Evolutionary conservation across 2,888 invertebrate genomes (phyloP).

Genomic region (Lepidocyrtinus sp.): DNA sequence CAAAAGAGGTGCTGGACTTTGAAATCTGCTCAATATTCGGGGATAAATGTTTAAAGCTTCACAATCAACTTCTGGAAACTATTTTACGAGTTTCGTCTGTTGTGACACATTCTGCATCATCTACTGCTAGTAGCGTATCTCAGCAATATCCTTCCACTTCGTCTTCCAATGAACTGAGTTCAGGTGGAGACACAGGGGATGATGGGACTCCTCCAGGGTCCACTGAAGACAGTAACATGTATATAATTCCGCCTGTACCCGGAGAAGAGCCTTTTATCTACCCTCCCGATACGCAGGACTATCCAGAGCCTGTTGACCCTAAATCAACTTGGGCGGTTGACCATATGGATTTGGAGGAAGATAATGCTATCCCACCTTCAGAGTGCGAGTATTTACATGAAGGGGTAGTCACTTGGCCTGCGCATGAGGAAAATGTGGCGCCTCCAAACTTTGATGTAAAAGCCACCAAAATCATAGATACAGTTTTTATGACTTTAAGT

Average conservation of each 20-base stretch:
- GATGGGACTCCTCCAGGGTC: slow-evolving; percentile 13
- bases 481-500: not conserved
- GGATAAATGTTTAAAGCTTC: slow-evolving; percentile 37
- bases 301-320: too few relatives aligned
- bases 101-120: too few relatives aligned
- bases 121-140: not conserved
- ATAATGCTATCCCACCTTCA: too few relatives aligned
- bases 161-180: too few relatives aligned
- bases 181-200: not conserved
- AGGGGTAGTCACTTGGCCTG: slow-evolving; percentile 30
- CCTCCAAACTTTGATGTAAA: slow-evolving; percentile 24
- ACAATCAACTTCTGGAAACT: slow-evolving; percentile 41
- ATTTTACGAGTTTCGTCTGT: slow-evolving; percentile 32
- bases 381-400: slow-evolving; percentile 45
- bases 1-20: slow-evolving; percentile 46
- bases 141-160: not conserved
- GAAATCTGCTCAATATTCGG: slow-evolving; percentile 35
- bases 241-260: slow-evolving; percentile 21
- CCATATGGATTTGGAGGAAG: slow-evolving; percentile 44
- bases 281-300: slow-evolving; percentile 24
- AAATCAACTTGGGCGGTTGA: slow-evolving; percentile 18
- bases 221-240: not conserved
- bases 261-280: slow-evolving; percentile 31
- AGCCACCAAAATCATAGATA: not conserved
- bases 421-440: slow-evolving; percentile 29